Conservation (phyloP, 53 echinoderm and acorn worm species). For the Actinopyga echinites region DNA sequence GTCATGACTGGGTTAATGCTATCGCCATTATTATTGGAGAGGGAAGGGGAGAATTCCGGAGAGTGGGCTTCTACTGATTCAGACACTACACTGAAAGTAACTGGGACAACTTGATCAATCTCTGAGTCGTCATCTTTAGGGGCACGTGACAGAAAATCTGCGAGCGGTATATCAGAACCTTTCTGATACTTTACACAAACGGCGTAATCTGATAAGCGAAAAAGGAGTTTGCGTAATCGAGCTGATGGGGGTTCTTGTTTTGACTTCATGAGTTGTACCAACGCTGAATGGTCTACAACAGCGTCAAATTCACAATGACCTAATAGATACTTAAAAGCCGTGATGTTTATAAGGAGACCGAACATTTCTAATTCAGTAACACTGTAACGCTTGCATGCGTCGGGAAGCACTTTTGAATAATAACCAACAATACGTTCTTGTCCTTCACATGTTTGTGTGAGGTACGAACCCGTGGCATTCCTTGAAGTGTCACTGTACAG, state of each 20-base stretch:
- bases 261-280: slow-evolving; percentile 28
- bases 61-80: background rate
- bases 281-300: slow-evolving; percentile 11
- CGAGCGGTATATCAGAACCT: background rate
- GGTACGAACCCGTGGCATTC: slow-evolving; percentile 21
- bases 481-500: slow-evolving; percentile 31
- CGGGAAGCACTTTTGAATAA: slow-evolving; percentile 32
- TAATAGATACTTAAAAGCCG: slow-evolving; percentile 19
- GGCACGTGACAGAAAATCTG: slow-evolving; percentile 29
- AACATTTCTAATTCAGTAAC: slow-evolving; percentile 11
- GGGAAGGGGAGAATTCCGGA: too few relatives aligned
- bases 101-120: slow-evolving; percentile 19
- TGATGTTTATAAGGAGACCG: slow-evolving; percentile 12
- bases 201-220: background rate
- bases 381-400: slow-evolving; percentile 26
- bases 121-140: background rate
- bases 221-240: background rate
- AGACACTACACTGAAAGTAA: background rate
- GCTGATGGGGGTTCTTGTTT: slow-evolving; percentile 15
- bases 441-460: slow-evolving; percentile 19
- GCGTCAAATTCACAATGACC: slow-evolving; percentile 24
- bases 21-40: background rate
- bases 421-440: slow-evolving; percentile 1
- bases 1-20: background rate
- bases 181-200: slow-evolving; percentile 17